Base-by-base conservation (phyloP, 2,888 invertebrate genomes). In the Caenorhabditis sinica region DNA sequence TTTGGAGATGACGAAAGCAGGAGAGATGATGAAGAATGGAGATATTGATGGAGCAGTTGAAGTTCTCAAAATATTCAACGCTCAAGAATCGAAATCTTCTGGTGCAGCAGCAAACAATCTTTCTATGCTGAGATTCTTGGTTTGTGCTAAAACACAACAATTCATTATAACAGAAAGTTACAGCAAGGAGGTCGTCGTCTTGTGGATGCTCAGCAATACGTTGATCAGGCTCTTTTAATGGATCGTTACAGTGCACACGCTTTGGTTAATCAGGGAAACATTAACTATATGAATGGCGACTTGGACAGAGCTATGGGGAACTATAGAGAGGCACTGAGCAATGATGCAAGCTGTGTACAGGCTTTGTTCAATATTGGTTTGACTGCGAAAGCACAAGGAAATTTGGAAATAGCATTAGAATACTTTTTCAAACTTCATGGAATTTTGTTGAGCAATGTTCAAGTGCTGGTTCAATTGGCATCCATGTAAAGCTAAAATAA, bases 31-130 rank as follows among this genome's bases (percentile, higher is more conserved):
- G 65, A 83, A 85, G 15, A 83, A 65, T 43, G 88, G 88, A 30
- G 88, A 88, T 43, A 80, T 88, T 17, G 88, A 88, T 3, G 82
- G 82, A 58, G 88, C 88, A 2, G 53, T 80, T 3, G 87, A 88
- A 66, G 87, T 86, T 2, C 73, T 88, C 25, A 88, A 88, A 76
- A 84, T 87, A 15, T 88, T 88, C 74, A 83, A 93, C 95, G 95
- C 87, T 95, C 96, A 96, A 89, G 96, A 94, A 83, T 95, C 95
- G 23, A 96, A 96, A 93, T 95, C 96, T 77, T 96, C 96, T 2
- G 95, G 95, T 87, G 96, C 96, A 45, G 96, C 97, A 0, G 95
- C 96, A 2, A 96, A 95, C 40, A 97, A 97, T 94, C 94, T 97
- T 53, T 95, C 96, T 49, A 96, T 97, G 93, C 95, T 97, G 87